Conservation (phyloP, 2,888 invertebrate genomes). For the Myathropa florea region DNA sequence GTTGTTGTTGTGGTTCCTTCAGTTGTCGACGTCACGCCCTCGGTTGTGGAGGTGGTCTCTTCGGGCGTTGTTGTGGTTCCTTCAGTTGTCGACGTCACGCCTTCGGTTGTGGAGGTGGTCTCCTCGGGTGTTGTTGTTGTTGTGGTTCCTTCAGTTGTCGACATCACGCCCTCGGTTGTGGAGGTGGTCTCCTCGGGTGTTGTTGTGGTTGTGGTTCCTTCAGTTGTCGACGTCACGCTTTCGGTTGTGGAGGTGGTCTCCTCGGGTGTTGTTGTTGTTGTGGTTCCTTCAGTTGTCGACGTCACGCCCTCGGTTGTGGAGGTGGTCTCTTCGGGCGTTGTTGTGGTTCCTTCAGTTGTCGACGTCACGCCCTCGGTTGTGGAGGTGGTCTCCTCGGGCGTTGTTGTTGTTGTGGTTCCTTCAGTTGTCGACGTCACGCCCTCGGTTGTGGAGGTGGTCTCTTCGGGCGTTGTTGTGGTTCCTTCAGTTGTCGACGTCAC, state of each 20-base stretch:
- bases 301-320: not conserved
- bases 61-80: not conserved
- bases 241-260: not conserved
- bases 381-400: not conserved
- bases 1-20: not conserved
- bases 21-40: not conserved
- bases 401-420: not conserved
- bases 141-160: not conserved
- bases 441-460: not conserved
- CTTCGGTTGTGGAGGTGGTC: not conserved
- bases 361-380: not conserved
- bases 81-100: not conserved
- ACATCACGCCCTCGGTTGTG: not conserved
- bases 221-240: not conserved
- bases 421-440: not conserved
- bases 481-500: not conserved
- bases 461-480: not conserved
- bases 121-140: not conserved
- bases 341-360: not conserved
- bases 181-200: not conserved
- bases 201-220: not conserved
- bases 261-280: not conserved
- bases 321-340: not conserved
- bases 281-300: not conserved
- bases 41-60: not conserved